phyloP scores from a whole-genome alignment of 2,888 invertebrate species.

The Spodoptera exigua region DNA sequence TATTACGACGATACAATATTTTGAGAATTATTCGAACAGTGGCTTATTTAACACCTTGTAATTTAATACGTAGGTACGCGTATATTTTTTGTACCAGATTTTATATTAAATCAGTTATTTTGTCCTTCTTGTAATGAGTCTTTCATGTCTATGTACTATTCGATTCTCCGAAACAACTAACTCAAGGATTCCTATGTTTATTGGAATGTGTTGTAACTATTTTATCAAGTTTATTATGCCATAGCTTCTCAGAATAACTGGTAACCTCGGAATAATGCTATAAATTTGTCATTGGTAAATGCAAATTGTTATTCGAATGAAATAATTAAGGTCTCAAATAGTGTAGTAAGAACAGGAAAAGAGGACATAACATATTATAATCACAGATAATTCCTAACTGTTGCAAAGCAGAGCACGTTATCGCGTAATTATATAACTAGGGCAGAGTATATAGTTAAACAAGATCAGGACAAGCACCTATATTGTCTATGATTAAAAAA shows the following conservation, averaged over 20 bases:
- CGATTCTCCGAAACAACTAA: constrained; percentile 16
- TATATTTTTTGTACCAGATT: not conserved
- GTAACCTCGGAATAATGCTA: constrained; percentile 2
- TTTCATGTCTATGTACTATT: constrained; percentile 13
- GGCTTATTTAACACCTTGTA: not conserved
- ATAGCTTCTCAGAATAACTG: constrained; percentile 22
- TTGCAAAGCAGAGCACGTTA: no score
- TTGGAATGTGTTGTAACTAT: constrained; percentile 21
- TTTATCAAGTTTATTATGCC: constrained; percentile 15
- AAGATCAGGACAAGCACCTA: no score
- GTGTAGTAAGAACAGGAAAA: no score
- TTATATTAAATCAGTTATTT: not conserved
- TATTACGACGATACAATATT: constrained; percentile 12
- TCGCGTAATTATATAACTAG: no score
- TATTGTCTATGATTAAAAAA: no score
- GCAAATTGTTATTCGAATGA: no score
- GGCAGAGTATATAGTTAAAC: no score
- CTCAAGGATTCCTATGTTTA: constrained; percentile 30
- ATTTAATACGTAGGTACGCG: not conserved
- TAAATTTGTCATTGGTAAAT: no score
- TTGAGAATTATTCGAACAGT: constrained; percentile 6
- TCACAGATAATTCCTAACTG: no score
- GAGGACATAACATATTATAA: no score
- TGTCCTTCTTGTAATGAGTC: not conserved
- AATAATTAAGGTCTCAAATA: no score